Evolutionary conservation across 2,888 invertebrate species (phyloP).

Genomic region (Leucophora obtusa): DNA sequence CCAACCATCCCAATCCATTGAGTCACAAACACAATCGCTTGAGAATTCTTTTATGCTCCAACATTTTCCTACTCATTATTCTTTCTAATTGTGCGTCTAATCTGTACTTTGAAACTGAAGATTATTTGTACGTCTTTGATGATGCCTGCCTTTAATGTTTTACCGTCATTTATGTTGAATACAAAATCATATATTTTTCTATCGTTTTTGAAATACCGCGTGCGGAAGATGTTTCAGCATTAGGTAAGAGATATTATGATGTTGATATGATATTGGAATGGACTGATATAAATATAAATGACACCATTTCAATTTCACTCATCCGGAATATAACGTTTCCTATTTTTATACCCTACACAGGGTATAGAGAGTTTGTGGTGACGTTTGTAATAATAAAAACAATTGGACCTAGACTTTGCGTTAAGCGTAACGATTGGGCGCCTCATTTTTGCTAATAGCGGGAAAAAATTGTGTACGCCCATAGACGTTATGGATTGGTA

Average conservation of each 20-base stretch:
- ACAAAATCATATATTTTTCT: constrained; percentile 32
- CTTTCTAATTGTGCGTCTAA: constrained; percentile 67
- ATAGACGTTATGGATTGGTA: too few species aligned
- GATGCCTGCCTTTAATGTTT: constrained; percentile 50
- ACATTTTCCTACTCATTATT: constrained; percentile 62
- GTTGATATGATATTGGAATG: background rate
- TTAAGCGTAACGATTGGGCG: too few species aligned
- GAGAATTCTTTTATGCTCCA: constrained; percentile 48
- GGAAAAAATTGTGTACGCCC: too few species aligned
- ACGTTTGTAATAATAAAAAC: too few species aligned
- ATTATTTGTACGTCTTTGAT: constrained; percentile 47
- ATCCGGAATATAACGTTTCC: too few species aligned
- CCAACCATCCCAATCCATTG: background rate
- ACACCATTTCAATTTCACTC: too few species aligned
- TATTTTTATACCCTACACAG: too few species aligned
- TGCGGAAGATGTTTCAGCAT: constrained; percentile 32
- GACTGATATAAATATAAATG: background rate
- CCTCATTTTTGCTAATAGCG: too few species aligned
- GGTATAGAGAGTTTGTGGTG: too few species aligned
- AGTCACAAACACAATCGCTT: constrained; percentile 30
- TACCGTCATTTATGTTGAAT: constrained; percentile 47
- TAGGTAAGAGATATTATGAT: background rate
- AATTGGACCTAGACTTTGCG: too few species aligned
- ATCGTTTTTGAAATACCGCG: constrained; percentile 46
- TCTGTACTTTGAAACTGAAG: constrained; percentile 61